Evolutionary conservation across 2,888 invertebrate genomes (phyloP).

Genomic region (Watsonalla cultraria): DNA sequence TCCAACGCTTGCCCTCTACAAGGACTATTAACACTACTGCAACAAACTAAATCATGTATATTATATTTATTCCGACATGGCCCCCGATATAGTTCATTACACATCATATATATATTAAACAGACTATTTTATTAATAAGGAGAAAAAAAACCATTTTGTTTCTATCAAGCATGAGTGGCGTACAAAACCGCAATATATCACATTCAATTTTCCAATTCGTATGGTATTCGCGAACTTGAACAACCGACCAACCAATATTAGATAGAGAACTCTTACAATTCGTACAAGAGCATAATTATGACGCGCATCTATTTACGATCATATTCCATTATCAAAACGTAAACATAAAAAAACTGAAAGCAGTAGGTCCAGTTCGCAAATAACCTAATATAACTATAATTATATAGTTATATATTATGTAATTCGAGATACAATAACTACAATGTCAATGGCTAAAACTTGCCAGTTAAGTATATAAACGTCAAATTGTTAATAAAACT

Average conservation of each 20-base stretch:
- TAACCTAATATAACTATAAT: conserved; percentile 34
- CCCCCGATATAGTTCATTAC: conserved; percentile 4
- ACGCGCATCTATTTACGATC: no score
- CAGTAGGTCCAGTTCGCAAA: conserved; percentile 17
- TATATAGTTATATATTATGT: conserved; percentile 22
- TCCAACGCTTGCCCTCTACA: neutral
- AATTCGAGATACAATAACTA: conserved; percentile 49
- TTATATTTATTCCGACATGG: conserved; percentile 2
- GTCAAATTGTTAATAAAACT: conserved; percentile 29
- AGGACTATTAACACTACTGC: neutral
- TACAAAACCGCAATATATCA: conserved; percentile 33
- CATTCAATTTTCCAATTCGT: conserved; percentile 24
- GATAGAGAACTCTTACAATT: no score
- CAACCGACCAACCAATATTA: no score
- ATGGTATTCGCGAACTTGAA: conserved; percentile 11
- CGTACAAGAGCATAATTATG: neutral
- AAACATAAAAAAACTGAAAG: neutral
- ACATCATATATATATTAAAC: conserved; percentile 9
- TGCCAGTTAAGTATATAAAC: conserved; percentile 20
- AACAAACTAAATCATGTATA: neutral
- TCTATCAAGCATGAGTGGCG: conserved; percentile 21
- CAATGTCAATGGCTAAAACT: conserved; percentile 20
- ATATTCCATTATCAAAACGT: no score
- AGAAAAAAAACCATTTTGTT: conserved; percentile 20
- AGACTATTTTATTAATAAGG: conserved; percentile 9